Conservation (phyloP, 2,113 vertebrate species). For the Aegotheles bennettii region DNA sequence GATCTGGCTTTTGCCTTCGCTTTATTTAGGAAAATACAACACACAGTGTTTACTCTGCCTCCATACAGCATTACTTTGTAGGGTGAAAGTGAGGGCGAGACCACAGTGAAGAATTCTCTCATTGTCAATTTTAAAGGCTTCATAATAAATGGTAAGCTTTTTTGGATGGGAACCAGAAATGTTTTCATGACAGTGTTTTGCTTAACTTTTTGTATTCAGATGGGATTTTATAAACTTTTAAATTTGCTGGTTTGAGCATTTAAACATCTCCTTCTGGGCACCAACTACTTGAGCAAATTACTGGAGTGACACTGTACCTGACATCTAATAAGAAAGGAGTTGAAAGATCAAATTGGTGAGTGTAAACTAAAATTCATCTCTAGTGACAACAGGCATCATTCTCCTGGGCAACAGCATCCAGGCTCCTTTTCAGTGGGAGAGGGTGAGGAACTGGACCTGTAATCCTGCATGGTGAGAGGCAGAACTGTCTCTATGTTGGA, state of each 20-base stretch:
- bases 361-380: neutral
- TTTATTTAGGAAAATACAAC: slow-evolving; percentile 70
- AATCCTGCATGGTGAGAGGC: neutral
- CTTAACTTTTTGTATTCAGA: slow-evolving; percentile 50
- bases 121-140: slow-evolving; percentile 67
- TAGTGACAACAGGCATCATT: neutral
- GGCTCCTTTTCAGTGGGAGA: neutral
- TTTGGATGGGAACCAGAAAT: slow-evolving; percentile 59
- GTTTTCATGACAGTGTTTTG: slow-evolving; percentile 60
- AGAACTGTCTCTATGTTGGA: neutral
- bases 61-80: slow-evolving; percentile 62
- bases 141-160: slow-evolving; percentile 58
- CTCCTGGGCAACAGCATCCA: neutral
- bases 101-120: slow-evolving; percentile 69
- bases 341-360: neutral
- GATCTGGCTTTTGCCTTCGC: slow-evolving; percentile 47
- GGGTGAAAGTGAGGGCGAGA: slow-evolving; percentile 68
- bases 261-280: neutral
- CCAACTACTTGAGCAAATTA: neutral
- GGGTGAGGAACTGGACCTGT: neutral
- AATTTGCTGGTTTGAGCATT: neutral
- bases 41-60: slow-evolving; percentile 64
- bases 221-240: slow-evolving; percentile 34
- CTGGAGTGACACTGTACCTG: neutral
- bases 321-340: neutral